Evolutionary conservation across 2,113 vertebrate species (phyloP).

Genomic region (Toxostoma redivivum): DNA sequence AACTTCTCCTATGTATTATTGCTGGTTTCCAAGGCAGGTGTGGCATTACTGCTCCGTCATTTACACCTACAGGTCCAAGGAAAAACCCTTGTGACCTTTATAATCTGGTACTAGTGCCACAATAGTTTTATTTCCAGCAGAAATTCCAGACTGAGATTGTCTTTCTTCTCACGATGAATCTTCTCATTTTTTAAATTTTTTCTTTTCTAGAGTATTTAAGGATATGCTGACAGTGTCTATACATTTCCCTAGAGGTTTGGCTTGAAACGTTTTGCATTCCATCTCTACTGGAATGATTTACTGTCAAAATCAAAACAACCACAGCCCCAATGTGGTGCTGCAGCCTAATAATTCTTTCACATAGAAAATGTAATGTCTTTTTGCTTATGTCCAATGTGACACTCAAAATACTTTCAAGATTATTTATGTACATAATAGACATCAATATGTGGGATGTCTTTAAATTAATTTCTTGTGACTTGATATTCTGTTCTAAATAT

Average conservation of each 20-base stretch:
- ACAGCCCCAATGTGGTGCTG: background rate
- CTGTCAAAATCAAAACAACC: conserved; percentile 16
- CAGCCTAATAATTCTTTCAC: conserved; percentile 44
- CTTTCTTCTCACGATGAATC: background rate
- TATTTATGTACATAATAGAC: background rate
- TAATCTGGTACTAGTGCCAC: background rate
- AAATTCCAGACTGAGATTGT: background rate
- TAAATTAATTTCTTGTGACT: conserved; percentile 14
- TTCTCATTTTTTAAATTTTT: background rate
- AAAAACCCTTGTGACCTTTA: background rate
- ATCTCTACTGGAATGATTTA: conserved; percentile 42
- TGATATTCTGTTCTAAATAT: background rate
- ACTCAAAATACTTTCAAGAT: background rate
- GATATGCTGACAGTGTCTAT: background rate
- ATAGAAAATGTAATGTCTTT: conserved; percentile 1
- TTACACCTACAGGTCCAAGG: background rate
- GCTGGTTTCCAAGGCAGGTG: background rate
- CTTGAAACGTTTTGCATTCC: background rate
- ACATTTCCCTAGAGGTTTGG: background rate
- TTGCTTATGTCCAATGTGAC: background rate
- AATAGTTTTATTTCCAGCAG: background rate
- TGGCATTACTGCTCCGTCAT: background rate
- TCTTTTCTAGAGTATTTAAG: background rate
- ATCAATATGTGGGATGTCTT: background rate
- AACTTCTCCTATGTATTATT: background rate